Conservation (phyloP, 2,888 invertebrate genomes). For the Drosophila phalerata region DNA sequence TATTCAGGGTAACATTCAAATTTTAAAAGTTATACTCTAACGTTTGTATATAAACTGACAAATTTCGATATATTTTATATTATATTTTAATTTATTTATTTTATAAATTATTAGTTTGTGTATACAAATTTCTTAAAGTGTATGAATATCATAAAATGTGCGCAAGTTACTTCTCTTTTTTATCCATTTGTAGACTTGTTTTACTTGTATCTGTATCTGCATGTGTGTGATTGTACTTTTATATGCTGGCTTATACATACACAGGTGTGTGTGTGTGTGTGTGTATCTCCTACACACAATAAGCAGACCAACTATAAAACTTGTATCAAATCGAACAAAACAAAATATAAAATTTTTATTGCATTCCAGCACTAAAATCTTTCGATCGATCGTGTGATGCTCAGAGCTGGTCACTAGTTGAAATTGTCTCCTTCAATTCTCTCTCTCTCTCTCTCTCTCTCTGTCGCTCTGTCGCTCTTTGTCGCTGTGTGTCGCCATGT, state of each 20-base stretch:
- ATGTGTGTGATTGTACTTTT: constrained; percentile 31
- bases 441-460: constrained; percentile 8
- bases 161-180: constrained; percentile 34
- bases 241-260: constrained; percentile 25
- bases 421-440: constrained; percentile 28
- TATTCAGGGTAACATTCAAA: too few species aligned
- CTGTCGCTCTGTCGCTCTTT: constrained; percentile 38
- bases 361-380: constrained; percentile 81
- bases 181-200: constrained; percentile 43
- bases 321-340: constrained; percentile 81
- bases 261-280: constrained; percentile 27
- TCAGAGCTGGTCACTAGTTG: constrained; percentile 53
- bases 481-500: constrained; percentile 66
- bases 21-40: too few species aligned
- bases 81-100: neutral
- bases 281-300: constrained; percentile 76
- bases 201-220: constrained; percentile 22
- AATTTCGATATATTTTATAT: too few species aligned
- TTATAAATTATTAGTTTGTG: too few species aligned
- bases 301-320: constrained; percentile 79
- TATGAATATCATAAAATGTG: constrained; percentile 29
- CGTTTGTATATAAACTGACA: too few species aligned
- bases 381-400: constrained; percentile 72
- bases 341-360: constrained; percentile 77
- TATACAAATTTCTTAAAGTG: constrained; percentile 10